Base-by-base conservation (phyloP, 2,888 invertebrate genomes). In the Tiliacea citrago region DNA sequence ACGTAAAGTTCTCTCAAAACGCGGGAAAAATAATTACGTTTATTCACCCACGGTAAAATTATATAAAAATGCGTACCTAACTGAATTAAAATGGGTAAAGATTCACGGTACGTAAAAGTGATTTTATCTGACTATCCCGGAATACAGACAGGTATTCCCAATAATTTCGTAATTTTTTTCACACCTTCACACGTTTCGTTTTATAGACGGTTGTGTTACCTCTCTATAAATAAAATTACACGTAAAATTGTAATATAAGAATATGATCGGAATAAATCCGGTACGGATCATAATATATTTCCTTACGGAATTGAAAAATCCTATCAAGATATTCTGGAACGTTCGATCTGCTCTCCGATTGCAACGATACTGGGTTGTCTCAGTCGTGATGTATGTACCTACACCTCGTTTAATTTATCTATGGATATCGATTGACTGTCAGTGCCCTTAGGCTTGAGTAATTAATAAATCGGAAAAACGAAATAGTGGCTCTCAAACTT, bases 91-190 rank as follows among this genome's bases (percentile, higher is more conserved):
- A 67, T n/a, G 42, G n/a, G 51, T 3, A 35, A n/a, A 51, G 13
- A 42, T 77, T 55, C 13, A 53, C 42, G 10, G 7, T 49, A 75
- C 16, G 47, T 67, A 16, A 67, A 75, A 49, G 18, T 42, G 12
- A 75, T 68, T 67, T 76, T 58, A 53, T 58, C 29, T 21, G 42
- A 51, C 8, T 53, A 45, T 63, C 5, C 8, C 8, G 42, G 24
- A 42, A 61, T 61, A 24, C 35, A 57, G 58, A 13, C 18, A 24
- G 47, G 10, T 35, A 42, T 55, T 8, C 42, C n/a, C 63, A 78
- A 57, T 57, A 57, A 45, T 61, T 45, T 78, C 24, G 35, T 51
- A 21, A 66, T 24, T 72, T 67, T 45, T n/a, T 45, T 73, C 57
- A 39, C 35, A 24, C 42, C 47, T 65, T 60, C 29, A 47, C n/a